These are phyloP conservation scores for Monodelphis domestica DNA, from an alignment of 2,797 vertebrate genomes.

Conservation along the genomic window DNA sequence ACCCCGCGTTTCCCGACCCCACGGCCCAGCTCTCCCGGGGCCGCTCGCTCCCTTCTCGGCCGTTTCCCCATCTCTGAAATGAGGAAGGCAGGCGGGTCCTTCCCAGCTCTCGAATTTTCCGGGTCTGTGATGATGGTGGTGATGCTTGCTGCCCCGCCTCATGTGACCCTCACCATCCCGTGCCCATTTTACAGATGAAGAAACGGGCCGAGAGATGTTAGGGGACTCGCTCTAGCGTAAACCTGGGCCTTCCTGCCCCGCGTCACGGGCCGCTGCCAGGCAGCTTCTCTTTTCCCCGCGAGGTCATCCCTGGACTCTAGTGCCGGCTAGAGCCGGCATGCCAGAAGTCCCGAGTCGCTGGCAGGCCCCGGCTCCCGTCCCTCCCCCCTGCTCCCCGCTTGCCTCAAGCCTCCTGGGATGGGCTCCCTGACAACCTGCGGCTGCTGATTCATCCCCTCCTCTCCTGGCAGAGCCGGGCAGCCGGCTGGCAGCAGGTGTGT, in stretches of 20 bases:
- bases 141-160: not conserved
- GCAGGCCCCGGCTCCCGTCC: too few relatives aligned
- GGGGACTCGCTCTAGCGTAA: not conserved
- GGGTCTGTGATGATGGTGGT: not conserved
- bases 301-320: too few relatives aligned
- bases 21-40: not conserved
- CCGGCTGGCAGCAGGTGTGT: constrained; percentile 67
- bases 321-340: too few relatives aligned
- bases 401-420: not conserved
- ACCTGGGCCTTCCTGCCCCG: constrained; percentile 64
- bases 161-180: not conserved
- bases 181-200: not conserved
- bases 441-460: constrained; percentile 30
- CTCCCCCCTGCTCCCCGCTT: not conserved
- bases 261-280: constrained; percentile 76
- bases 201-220: not conserved
- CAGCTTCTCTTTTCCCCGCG: constrained; percentile 54
- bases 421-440: not conserved
- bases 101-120: too few relatives aligned
- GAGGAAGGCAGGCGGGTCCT: not conserved
- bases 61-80: not conserved
- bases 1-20: too few relatives aligned
- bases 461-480: not conserved
- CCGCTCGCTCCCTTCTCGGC: not conserved
- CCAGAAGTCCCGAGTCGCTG: too few relatives aligned